Base-by-base conservation (phyloP, 2,113 vertebrate species). In the Isurus oxyrinchus region DNA sequence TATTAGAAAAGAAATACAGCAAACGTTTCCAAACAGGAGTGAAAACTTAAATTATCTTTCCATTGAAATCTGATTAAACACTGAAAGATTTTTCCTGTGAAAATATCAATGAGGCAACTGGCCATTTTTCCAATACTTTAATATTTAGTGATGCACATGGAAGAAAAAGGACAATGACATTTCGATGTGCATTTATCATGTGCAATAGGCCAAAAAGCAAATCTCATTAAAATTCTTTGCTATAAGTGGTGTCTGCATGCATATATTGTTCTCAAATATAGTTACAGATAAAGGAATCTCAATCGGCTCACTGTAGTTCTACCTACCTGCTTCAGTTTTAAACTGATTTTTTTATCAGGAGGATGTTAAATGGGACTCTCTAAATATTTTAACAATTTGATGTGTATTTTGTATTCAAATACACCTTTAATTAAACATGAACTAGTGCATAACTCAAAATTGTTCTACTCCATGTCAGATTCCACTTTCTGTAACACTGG, bases 331-430 rank as follows among this genome's bases (percentile, higher is more conserved):
- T 88, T 88, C 25, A 88, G 49, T 88, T 55, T 88, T 88, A 55
- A 88, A 53, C 7, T 88, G 81, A 31, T 49, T 0, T 53, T 93
- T 59, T 61, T 97, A 97, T 95, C 97, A 97, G 97, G 97, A 96
- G 96, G 96, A 97, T 96, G 97, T 97, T 96, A 96, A 97, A 96
- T 97, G 97, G 96, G 96, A 72, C 55, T 95, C 76, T 88, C 96
- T 98, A 97, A 97, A 98, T 98, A 98, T 98, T 98, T 97, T 96
- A 97, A 97, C 96, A 96, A 79, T 97, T 97, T 97, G 97, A 97
- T 97, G 97, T 97, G 97, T 97, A 97, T 97, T 97, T 98, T 97
- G 97, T 97, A 97, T 97, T 97, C 97, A 97, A 97, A 97, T 97
- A 97, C 96, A 96, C 96, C 94, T 96, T 98, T 97, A 98, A 98